phyloP scores from a whole-genome alignment of 1,140 invertebrate genomes.

The Hyles vespertilio region DNA sequence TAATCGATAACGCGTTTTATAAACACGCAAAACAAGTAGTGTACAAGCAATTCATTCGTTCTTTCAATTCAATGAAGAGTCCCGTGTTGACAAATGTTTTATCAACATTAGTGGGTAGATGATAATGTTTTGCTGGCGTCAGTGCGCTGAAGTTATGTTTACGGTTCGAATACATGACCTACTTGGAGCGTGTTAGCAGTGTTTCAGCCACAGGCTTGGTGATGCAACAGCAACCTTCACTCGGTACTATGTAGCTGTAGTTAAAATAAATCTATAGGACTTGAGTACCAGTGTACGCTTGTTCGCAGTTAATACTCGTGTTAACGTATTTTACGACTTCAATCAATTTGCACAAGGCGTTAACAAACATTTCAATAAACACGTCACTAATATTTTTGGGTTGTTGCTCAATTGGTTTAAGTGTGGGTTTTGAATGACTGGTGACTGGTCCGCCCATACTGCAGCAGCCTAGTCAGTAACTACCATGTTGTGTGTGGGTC shows the following conservation, averaged over 20 bases:
- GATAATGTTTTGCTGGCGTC: constrained; percentile 25
- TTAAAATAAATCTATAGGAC: constrained; percentile 23
- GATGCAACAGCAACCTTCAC: constrained; percentile 46
- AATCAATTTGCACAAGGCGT: not conserved
- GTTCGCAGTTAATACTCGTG: no score
- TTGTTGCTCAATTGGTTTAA: constrained; percentile 29
- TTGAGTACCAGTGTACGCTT: constrained; percentile 1
- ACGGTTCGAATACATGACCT: constrained; percentile 58
- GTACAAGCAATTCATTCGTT: no score
- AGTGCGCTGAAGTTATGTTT: constrained; percentile 42
- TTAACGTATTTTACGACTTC: no score
- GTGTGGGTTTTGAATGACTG: constrained; percentile 30
- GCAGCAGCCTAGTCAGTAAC: constrained; percentile 13
- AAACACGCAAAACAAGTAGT: no score
- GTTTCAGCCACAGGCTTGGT: constrained; percentile 42
- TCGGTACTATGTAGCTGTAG: constrained; percentile 33
- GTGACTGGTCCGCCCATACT: constrained; percentile 50
- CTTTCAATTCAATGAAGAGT: no score
- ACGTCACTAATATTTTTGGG: constrained; percentile 24
- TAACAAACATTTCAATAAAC: constrained; percentile 4
- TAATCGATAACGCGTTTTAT: no score
- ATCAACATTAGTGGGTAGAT: constrained; percentile 33
- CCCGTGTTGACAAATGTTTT: constrained; percentile 42
- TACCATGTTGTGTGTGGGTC: constrained; percentile 34
- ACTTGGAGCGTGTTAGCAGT: constrained; percentile 46